Base-by-base conservation (phyloP, 92 coral and sea anemone species). In the Zoanthus solanderi region DNA sequence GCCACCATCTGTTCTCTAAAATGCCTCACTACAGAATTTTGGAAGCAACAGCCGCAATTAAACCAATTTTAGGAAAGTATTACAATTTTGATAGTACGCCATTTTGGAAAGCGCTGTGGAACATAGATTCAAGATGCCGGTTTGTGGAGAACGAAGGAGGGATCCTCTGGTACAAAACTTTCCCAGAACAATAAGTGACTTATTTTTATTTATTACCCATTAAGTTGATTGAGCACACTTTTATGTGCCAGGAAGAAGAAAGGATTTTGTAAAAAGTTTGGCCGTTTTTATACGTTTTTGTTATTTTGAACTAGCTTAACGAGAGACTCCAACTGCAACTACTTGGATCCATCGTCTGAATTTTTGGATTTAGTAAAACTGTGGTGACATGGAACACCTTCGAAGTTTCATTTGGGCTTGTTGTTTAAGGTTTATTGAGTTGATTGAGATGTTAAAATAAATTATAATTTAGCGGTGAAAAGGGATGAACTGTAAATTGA, bases 1-100 rank as follows among this genome's bases (percentile, higher is more conserved):
- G 81, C 0, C 98, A 95, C 60, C 98, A 95, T 29, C 60, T 95
- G 54, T 95, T 95, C 67, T 93, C 98, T 3, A 89, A 91, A 61
- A 95, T 95, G 98, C 96, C 98, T 9, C 98, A 95, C 67, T 95
- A 95, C 75, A 92, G 93, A 75, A 85, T 93, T 32, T 91, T 88
- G 32, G 98, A 95, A 71, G 98, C 98, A 10, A 95, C 98, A 2
- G 83, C 77, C 56, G 90, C 96, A 15, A 85, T 95, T 16, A 95
- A 95, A 54, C 98, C 96, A 0, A 76, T 95, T 1, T 72, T 95
- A 53, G 98, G 98, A 31, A 88, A 88, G 50, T 91, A 93, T 75
- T 95, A 95, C 86, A 93, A 85, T 29, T 95, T 89, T 78, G 98
- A 95, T 15, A 84, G 83, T 57, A 93, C 94, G 4, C 98, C 98